Evolutionary conservation across 1,140 invertebrate genomes (phyloP), one percentile per base, ranked within the genome.

Genomic region (Colletes gigas): DNA sequence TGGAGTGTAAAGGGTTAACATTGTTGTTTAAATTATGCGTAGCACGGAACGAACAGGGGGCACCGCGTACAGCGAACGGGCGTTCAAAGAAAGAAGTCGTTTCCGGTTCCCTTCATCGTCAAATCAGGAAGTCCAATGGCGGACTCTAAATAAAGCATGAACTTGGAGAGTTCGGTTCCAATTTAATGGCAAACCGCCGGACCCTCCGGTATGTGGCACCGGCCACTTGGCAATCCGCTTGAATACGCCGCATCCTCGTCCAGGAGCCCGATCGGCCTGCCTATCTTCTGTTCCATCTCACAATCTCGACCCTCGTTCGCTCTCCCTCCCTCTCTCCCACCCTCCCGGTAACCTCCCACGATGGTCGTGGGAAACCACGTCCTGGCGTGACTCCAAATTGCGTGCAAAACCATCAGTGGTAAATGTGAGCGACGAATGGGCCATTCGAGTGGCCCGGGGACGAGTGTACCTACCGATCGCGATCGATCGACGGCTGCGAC

Each of bases 361-460:
- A 86, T 83, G 85, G 59, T 80, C 84, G 85, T 86, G 85, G 85
- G 81, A 86, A 87, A 87, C 84, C 85, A 83, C 84, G 85, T 86
- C 65, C 84, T 87, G 85, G 85, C 85, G 62, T 81, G 63, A 86
- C 85, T 87, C 85, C 85, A 87, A 87, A 87, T 87, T 87, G 85
- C 85, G 85, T 87, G 85, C 84, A 86, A 87, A 87, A 87, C 84
- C 81, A 87, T 87, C 85, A 70, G 73, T 60, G 85, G 84, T 86
- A 87, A 86, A 87, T 87, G 85, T 67, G 84, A 85, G 77, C 65
- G 75, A 78, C 83, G 83, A 79, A 82, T 83, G 66, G 77, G 55
- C 66, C 62, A 81, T 79, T 65, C 63, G 81, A 68, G 69, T 9
- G 17, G 41, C 62, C 47, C 2, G 15, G 54, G 72, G 66, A 50